Percentiles rank a stretch among this genome's conserved stretches.
phyloP scores from a whole-genome alignment of 2,797 vertebrate species.

The Monodelphis domestica region DNA sequence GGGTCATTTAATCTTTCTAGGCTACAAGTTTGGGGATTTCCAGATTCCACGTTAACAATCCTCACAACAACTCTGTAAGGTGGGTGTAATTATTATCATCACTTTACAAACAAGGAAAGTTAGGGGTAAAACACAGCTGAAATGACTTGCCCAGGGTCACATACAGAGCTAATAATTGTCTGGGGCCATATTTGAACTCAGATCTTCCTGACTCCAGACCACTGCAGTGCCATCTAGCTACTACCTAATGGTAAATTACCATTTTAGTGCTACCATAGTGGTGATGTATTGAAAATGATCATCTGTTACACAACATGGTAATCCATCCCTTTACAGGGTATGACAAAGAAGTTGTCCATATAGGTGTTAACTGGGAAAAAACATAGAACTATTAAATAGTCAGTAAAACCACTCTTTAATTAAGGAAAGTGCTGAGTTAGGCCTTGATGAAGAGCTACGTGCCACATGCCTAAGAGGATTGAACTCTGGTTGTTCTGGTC shows the following conservation, averaged over 20 bases:
- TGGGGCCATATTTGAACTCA: neutral
- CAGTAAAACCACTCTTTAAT: no score
- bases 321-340: neutral
- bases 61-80: neutral
- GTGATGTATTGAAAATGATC: conserved; percentile 58
- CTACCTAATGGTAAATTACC: conserved; percentile 67
- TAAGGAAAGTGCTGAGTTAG: no score
- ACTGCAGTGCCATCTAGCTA: neutral
- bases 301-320: conserved; percentile 16
- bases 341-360: neutral
- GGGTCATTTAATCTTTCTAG: no score
- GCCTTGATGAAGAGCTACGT: no score
- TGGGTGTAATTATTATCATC: neutral
- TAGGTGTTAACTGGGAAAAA: no score
- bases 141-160: neutral
- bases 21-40: no score
- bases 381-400: no score
- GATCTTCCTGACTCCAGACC: conserved; percentile 19
- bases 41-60: no score
- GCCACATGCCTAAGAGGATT: no score
- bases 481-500: no score
- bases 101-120: conserved; percentile 10
- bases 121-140: neutral
- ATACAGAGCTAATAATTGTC: neutral
- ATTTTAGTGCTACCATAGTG: no score